Base-by-base conservation (phyloP, 1,140 invertebrate genomes). In the Neodiprion fabricii region DNA sequence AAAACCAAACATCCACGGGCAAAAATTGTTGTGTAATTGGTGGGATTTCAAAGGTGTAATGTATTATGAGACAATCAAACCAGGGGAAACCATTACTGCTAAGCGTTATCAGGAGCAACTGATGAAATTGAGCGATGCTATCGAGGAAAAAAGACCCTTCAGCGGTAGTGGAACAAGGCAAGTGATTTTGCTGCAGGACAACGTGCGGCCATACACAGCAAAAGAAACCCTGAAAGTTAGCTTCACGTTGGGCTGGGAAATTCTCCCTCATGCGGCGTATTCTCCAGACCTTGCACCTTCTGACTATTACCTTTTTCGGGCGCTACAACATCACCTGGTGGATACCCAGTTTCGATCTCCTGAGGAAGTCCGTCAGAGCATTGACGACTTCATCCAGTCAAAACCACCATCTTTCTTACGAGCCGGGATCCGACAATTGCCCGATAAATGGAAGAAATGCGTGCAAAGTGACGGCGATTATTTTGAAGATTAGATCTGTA, bases 131-230 rank as follows among this genome's bases (percentile, higher is more conserved):
- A 73, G 65, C 17, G 23, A 74, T 40, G 71, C 48, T 49, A 78
- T 81, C 40, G 68, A 78, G 50, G 75, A 80, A 65, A 77, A 79
- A 78, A 47, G 72, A 12, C 71, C 75, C n/a, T 74, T 72, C 69
- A 49, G 67, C 23, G 75, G 74, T 69, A 61, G 74, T 40, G 72
- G 81, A 69, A 78, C 70, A 65, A 73, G 76, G 68, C 70, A 70
- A 73, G 73, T 82, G 23, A 65, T 78, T 61, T 72, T 84, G 23
- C 73, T 80, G 48, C 85, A 87, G 73, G 85, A 88, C 79, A 86
- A 86, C 76, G 79, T 83, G 9, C 75, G 81, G 66, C 81, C 79
- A 40, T 82, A 87, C 75, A 75, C 74, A 70, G 77, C 76, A 74
- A 23, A 23, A 71, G 12, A 65, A 40, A 85, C 81, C 12, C 48